These are phyloP conservation scores for Morpho achilles DNA, from an alignment of 2,888 invertebrate genomes.

Conservation along the genomic window DNA sequence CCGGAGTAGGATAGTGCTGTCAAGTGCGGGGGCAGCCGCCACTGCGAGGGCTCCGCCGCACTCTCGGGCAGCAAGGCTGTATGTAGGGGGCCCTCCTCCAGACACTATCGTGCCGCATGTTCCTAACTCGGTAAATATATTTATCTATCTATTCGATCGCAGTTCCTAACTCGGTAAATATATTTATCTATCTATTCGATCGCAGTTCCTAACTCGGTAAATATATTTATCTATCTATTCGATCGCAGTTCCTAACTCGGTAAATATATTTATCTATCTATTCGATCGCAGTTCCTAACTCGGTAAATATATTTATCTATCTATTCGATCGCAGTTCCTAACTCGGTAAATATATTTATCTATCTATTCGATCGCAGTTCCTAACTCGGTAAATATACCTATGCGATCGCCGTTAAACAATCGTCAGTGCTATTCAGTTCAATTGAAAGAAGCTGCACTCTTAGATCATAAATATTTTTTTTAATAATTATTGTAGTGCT, in stretches of 20 bases:
- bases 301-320: slow-evolving; percentile 39
- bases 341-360: slow-evolving; percentile 42
- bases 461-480: too few relatives aligned
- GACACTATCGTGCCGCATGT: slow-evolving; percentile 42
- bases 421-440: too few relatives aligned
- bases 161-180: slow-evolving; percentile 52
- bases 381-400: slow-evolving; percentile 46
- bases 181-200: background rate
- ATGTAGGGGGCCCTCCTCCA: slow-evolving; percentile 85
- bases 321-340: slow-evolving; percentile 40
- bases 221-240: slow-evolving; percentile 16
- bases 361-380: slow-evolving; percentile 34
- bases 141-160: background rate
- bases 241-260: slow-evolving; percentile 48
- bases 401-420: too few relatives aligned
- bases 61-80: slow-evolving; percentile 81
- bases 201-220: slow-evolving; percentile 53
- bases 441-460: too few relatives aligned
- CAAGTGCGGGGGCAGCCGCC: slow-evolving; percentile 70
- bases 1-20: slow-evolving; percentile 81
- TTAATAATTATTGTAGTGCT: too few relatives aligned
- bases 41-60: slow-evolving; percentile 71
- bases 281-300: slow-evolving; percentile 42
- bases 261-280: slow-evolving; percentile 31
- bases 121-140: slow-evolving; percentile 50